Evolutionary conservation across 1,140 invertebrate genomes (phyloP).

Genomic region (Gryon sp.): DNA sequence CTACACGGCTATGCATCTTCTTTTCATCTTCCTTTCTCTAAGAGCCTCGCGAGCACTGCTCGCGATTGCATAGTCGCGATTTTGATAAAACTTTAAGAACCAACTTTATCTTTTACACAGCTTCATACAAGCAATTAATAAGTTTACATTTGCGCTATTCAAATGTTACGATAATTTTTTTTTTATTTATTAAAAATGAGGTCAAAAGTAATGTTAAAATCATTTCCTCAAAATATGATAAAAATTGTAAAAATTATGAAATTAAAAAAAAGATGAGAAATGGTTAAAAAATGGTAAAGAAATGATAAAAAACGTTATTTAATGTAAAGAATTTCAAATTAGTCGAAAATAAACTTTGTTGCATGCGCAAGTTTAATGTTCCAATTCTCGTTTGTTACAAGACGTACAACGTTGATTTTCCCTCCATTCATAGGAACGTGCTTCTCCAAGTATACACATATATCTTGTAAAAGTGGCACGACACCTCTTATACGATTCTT

Average conservation of each 20-base stretch:
- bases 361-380: neutral
- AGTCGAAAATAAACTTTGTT: neutral
- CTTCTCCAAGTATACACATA: conserved; percentile 15
- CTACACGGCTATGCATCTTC: conserved; percentile 41
- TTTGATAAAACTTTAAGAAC: conserved; percentile 16
- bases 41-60: neutral
- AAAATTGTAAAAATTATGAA: no score
- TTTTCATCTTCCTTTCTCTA: conserved; percentile 52
- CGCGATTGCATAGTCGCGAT: conserved; percentile 4
- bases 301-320: neutral
- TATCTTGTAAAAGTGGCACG: conserved; percentile 3
- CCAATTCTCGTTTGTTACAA: conserved; percentile 6
- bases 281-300: no score
- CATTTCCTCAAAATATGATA: no score
- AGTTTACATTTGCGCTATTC: no score
- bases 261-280: no score
- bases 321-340: neutral
- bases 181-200: no score
- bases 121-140: no score
- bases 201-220: no score
- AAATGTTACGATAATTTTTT: no score
- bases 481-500: conserved; percentile 1
- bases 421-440: conserved; percentile 19
- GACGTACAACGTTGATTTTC: neutral
- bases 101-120: no score